A percentile compares a stretch with the other conserved stretches of the same genome.
phyloP scores from a whole-genome alignment of 2,797 vertebrate species.

The Agapornis canus region DNA sequence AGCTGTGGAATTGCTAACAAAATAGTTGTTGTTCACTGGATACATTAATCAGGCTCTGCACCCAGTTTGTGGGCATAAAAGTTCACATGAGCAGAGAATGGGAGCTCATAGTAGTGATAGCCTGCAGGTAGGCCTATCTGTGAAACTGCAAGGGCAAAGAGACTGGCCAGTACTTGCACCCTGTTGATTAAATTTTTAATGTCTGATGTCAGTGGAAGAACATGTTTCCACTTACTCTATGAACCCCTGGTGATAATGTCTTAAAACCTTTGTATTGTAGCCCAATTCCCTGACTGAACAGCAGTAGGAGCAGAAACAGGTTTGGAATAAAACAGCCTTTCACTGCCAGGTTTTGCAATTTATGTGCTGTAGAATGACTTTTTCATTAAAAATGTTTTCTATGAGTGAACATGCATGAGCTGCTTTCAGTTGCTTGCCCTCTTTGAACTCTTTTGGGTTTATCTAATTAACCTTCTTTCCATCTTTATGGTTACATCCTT shows the following conservation, averaged over 20 bases:
- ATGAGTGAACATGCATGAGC: neutral
- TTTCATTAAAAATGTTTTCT: neutral
- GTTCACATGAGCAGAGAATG: neutral
- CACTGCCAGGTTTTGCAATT: neutral
- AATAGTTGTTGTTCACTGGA: neutral
- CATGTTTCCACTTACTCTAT: neutral
- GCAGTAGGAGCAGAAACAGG: neutral
- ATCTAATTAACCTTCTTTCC: neutral
- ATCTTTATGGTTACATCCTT: neutral
- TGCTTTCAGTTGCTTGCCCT: neutral
- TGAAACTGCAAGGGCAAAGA: neutral
- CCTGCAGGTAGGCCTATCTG: neutral
- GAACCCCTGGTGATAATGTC: neutral
- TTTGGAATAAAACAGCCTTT: neutral
- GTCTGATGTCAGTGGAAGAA: neutral
- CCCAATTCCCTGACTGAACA: neutral
- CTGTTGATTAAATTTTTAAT: neutral
- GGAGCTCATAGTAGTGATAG: fast-evolving
- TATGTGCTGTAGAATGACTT: neutral
- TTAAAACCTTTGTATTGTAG: neutral
- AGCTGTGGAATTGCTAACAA: neutral
- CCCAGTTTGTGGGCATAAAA: neutral
- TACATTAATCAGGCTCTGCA: neutral
- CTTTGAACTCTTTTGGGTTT: neutral
- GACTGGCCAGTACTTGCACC: neutral